Conservation (phyloP, 2,797 vertebrate species). For the Gymnopithys bicolor region DNA sequence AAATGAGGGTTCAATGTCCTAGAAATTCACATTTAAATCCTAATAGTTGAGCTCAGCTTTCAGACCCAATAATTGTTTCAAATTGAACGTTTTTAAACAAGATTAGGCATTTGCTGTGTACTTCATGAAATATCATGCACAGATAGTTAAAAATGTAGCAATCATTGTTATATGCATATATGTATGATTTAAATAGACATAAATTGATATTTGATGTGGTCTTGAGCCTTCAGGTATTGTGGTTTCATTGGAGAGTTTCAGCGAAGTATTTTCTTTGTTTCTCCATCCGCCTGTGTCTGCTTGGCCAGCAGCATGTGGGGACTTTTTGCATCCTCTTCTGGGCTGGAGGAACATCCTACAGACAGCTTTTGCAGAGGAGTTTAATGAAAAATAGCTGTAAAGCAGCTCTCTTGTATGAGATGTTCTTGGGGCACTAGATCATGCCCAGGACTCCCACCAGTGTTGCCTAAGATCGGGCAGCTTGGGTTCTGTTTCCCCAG, state of each 20-base stretch:
- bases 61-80: neutral
- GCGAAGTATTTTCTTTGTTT: neutral
- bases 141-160: neutral
- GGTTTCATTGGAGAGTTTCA: neutral
- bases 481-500: neutral
- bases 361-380: neutral
- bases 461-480: fast-evolving
- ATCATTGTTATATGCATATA: neutral
- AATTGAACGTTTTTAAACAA: neutral
- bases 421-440: neutral
- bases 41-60: neutral
- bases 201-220: neutral
- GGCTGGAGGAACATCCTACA: neutral
- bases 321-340: neutral
- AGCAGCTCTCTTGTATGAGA: neutral
- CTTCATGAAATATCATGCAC: neutral
- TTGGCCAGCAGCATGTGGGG: neutral
- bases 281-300: fast-evolving
- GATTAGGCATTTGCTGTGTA: neutral
- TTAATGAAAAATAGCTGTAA: neutral
- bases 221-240: neutral
- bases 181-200: neutral
- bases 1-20: neutral
- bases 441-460: neutral
- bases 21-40: neutral